Conservation (phyloP, 2,113 vertebrate species). For the Danionella cerebrum region DNA sequence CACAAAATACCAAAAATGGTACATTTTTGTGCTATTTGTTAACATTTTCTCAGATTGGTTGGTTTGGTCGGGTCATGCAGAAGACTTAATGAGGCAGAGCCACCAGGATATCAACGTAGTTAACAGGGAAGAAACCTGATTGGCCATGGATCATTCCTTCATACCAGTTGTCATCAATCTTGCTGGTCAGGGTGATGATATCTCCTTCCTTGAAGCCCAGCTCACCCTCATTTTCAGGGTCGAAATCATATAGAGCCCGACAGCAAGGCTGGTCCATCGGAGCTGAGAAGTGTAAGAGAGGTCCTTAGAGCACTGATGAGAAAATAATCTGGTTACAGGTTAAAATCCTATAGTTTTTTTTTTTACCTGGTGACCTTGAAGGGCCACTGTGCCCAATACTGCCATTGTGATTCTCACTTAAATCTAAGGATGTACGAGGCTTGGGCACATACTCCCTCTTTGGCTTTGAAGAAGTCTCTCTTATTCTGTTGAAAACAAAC, state of each 20-base stretch:
- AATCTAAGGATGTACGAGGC: slow-evolving; percentile 84
- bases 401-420: slow-evolving; percentile 87
- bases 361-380: slow-evolving; percentile 82
- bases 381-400: slow-evolving; percentile 74
- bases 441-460: slow-evolving; percentile 85
- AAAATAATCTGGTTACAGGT: background rate
- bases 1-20: background rate
- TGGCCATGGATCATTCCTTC: slow-evolving; percentile 94
- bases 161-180: slow-evolving; percentile 99
- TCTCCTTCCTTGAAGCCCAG: slow-evolving; percentile 97
- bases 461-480: slow-evolving; percentile 78
- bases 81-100: slow-evolving; percentile 84
- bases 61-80: background rate
- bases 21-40: slow-evolving; percentile 1
- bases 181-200: slow-evolving; percentile 94
- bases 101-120: slow-evolving; percentile 96
- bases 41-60: slow-evolving; percentile 20
- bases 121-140: slow-evolving; percentile 98
- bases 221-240: slow-evolving; percentile 97
- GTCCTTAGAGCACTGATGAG: background rate
- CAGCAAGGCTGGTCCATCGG: slow-evolving; percentile 96
- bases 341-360: background rate
- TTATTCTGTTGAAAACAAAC: slow-evolving; percentile 70
- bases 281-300: slow-evolving; percentile 41
- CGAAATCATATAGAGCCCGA: slow-evolving; percentile 92